These are phyloP conservation scores for Colostygia pectinataria DNA, from an alignment of 2,888 invertebrate species.

Conservation along the genomic window DNA sequence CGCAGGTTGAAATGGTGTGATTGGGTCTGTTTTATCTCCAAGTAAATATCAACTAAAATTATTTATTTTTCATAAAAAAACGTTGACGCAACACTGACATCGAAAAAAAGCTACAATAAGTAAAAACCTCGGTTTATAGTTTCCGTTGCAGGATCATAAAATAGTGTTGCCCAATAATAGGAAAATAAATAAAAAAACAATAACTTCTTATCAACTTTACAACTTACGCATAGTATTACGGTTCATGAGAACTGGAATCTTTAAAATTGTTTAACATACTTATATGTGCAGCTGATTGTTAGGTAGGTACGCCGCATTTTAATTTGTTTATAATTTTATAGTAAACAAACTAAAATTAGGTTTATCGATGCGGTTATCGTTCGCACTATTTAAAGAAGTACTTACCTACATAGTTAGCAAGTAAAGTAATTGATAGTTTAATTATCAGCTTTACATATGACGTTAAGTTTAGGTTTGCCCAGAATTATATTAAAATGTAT, in stretches of 20 bases:
- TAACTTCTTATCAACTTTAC: conserved; percentile 55
- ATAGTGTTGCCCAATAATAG: conserved; percentile 42
- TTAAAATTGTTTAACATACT: conserved; percentile 18
- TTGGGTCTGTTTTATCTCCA: conserved; percentile 46
- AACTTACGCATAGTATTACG: conserved; percentile 42
- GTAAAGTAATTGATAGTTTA: too few relatives aligned
- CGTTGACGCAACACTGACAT: conserved; percentile 4
- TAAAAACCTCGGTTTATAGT: conserved; percentile 34
- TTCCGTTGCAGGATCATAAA: conserved; percentile 49
- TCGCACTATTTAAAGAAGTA: too few relatives aligned
- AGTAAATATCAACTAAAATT: conserved; percentile 58
- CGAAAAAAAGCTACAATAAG: conserved; percentile 1
- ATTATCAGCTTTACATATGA: too few relatives aligned
- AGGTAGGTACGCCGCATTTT: background rate
- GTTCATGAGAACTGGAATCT: conserved; percentile 34
- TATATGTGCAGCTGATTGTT: conserved; percentile 1
- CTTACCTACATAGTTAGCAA: too few relatives aligned
- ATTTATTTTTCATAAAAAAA: conserved; percentile 34
- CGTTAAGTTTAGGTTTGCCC: too few relatives aligned
- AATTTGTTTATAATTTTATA: conserved; percentile 13
- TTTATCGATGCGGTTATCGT: conserved; percentile 5
- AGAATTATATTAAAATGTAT: too few relatives aligned
- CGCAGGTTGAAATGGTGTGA: conserved; percentile 51
- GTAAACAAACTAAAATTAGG: conserved; percentile 25
- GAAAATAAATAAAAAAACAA: conserved; percentile 47